A percentile compares a stretch with the other conserved stretches of the same genome.
These are phyloP conservation scores for Margaritifera margaritifera DNA, from an alignment of 2,888 invertebrate species.

Conservation along the genomic window DNA sequence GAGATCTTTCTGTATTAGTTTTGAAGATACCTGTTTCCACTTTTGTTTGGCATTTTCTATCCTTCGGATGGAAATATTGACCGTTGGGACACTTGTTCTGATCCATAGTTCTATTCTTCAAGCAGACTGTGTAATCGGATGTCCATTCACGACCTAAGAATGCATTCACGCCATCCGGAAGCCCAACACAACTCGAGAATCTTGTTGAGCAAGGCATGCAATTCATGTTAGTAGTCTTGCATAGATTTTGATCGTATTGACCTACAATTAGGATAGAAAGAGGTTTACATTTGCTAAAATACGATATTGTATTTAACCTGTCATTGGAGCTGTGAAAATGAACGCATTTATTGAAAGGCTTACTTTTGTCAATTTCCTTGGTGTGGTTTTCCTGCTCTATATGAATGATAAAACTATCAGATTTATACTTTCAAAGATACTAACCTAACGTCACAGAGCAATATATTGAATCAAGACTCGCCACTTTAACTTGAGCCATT, in stretches of 20 bases:
- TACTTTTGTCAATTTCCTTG: too few relatives aligned
- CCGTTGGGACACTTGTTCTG: slow-evolving; percentile 10
- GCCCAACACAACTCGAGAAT: slow-evolving; percentile 40
- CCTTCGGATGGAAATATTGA: slow-evolving; percentile 25
- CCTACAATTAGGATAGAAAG: slow-evolving; percentile 1
- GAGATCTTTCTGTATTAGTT: too few relatives aligned
- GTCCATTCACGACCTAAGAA: slow-evolving; percentile 6
- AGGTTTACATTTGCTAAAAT: too few relatives aligned
- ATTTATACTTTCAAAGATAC: too few relatives aligned
- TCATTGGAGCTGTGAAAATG: slow-evolving; percentile 12
- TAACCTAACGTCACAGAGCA: too few relatives aligned
- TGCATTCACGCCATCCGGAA: slow-evolving; percentile 28
- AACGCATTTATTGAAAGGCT: neutral
- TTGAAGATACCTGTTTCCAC: slow-evolving; percentile 25
- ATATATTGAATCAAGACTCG: too few relatives aligned
- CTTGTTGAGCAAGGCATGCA: slow-evolving; percentile 29
- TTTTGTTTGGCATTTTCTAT: slow-evolving; percentile 22
- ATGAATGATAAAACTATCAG: too few relatives aligned
- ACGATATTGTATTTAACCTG: too few relatives aligned
- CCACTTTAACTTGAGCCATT: too few relatives aligned
- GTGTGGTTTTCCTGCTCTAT: too few relatives aligned
- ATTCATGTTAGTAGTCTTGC: neutral
- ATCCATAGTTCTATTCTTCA: slow-evolving; percentile 4
- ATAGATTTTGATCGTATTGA: slow-evolving; percentile 14
- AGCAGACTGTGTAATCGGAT: slow-evolving; percentile 9